Conservation (phyloP, 2,113 vertebrate genomes). For the Sitta europaea region DNA sequence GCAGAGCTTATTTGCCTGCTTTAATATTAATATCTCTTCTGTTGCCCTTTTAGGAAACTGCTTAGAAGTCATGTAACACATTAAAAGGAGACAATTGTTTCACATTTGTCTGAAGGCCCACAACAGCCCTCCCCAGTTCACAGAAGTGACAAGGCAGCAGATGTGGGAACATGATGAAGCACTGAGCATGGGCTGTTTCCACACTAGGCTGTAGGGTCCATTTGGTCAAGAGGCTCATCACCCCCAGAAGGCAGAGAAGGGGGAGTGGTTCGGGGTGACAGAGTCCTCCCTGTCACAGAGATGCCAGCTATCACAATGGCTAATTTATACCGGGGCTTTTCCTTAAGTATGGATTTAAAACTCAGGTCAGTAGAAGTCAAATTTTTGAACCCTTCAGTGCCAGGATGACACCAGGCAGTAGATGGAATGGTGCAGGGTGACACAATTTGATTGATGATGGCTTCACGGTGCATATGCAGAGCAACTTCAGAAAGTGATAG, state of each 20-base stretch:
- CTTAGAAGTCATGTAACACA: background rate
- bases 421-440: background rate
- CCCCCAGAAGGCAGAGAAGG: background rate
- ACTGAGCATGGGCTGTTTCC: background rate
- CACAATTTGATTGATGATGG: background rate
- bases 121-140: background rate
- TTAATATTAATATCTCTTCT: background rate
- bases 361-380: background rate
- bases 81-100: background rate
- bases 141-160: background rate
- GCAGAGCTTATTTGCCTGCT: background rate
- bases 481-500: constrained; percentile 12
- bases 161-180: background rate
- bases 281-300: background rate
- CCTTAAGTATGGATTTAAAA: background rate
- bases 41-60: background rate
- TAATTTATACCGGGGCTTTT: background rate
- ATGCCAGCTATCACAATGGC: background rate
- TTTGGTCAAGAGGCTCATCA: background rate
- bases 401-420: background rate
- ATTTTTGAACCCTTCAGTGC: background rate
- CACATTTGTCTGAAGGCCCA: background rate
- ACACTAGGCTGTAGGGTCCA: background rate
- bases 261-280: background rate
- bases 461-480: background rate